phyloP scores from a whole-genome alignment of 2,113 vertebrate species.

The Eonycteris spelaea region DNA sequence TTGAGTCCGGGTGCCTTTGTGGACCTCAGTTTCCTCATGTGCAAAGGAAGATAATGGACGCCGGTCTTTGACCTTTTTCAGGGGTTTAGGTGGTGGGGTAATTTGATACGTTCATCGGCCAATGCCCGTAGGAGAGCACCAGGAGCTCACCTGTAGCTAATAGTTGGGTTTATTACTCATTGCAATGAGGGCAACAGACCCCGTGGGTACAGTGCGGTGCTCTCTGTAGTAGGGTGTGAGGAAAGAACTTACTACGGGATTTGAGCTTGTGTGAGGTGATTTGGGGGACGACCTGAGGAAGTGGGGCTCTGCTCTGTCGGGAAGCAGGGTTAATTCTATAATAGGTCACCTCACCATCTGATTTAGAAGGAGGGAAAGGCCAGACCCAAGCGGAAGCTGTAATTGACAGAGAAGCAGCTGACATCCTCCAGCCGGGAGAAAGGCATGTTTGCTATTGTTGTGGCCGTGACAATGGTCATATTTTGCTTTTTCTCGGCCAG shows the following conservation, averaged over 20 bases:
- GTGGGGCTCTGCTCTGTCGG: accelerated
- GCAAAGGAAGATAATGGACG: neutral
- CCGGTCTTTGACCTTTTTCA: neutral
- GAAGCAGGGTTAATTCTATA: neutral
- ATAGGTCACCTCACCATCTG: accelerated
- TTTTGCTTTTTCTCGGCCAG: accelerated
- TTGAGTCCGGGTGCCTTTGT: neutral
- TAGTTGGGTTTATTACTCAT: neutral
- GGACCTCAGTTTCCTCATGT: neutral
- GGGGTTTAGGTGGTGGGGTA: neutral
- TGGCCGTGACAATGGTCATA: too few relatives aligned
- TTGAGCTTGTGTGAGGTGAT: neutral
- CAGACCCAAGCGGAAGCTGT: neutral
- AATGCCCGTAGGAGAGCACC: accelerated
- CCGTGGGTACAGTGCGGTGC: accelerated
- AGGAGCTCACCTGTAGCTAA: neutral
- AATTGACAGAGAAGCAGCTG: neutral
- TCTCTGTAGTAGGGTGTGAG: neutral
- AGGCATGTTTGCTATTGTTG: accelerated
- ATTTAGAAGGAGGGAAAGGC: neutral
- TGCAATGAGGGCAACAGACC: neutral
- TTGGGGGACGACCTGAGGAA: neutral
- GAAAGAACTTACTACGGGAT: neutral
- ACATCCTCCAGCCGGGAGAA: neutral
- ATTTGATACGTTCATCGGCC: neutral